Percentiles rank a stretch among this genome's conserved stretches.
These are phyloP conservation scores for Seladonia tumulorum DNA, from an alignment of 2,888 invertebrate genomes.

Conservation along the genomic window DNA sequence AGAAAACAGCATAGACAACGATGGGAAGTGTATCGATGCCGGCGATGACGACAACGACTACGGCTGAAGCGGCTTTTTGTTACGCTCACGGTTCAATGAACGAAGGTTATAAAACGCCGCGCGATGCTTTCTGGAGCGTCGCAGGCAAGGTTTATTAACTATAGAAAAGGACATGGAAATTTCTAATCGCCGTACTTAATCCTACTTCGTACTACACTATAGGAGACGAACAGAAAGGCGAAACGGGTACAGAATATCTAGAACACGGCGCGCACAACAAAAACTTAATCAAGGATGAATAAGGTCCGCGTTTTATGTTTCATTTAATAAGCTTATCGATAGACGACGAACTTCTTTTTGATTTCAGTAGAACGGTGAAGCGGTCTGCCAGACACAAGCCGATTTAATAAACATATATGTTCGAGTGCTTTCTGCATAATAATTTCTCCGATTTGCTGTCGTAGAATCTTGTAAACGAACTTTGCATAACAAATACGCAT, in stretches of 20 bases:
- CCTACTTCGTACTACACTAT: not conserved
- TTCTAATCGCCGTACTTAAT: conserved; percentile 5
- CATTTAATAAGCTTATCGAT: not conserved
- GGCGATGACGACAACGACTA: not conserved
- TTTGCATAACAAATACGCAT: too few species aligned
- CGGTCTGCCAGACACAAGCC: not conserved
- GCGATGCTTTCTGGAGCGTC: not conserved
- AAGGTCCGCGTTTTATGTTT: not conserved
- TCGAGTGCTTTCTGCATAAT: too few species aligned
- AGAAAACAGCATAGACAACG: not conserved
- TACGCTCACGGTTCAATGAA: conserved; percentile 7
- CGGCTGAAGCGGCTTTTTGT: not conserved
- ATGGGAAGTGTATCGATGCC: not conserved
- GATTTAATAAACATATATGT: not conserved
- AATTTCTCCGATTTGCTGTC: not conserved
- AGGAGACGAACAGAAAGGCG: not conserved
- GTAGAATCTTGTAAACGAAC: too few species aligned
- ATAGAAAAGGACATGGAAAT: conserved; percentile 8
- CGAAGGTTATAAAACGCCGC: not conserved
- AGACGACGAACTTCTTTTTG: not conserved
- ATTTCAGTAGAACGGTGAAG: not conserved
- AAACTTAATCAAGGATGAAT: not conserved
- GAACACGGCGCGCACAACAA: not conserved
- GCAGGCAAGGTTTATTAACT: not conserved
- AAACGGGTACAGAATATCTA: not conserved